Evolutionary conservation across 2,888 invertebrate species (phyloP).

Genomic region (Nomada hirtipes): DNA sequence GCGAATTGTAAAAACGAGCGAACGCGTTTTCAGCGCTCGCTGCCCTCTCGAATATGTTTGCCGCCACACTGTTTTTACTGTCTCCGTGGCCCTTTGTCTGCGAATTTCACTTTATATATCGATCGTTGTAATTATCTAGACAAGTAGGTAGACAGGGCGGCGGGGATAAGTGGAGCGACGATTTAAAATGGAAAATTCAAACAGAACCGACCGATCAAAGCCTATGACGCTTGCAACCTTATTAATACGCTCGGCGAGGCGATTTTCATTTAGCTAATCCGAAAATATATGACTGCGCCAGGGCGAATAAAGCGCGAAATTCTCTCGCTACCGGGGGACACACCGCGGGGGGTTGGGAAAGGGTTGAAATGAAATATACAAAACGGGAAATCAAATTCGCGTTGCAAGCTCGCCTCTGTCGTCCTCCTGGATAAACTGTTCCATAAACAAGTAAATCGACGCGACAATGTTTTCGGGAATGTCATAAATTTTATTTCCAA

Average conservation of each 20-base stretch:
- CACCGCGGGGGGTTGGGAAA: background rate
- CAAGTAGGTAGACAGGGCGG: background rate
- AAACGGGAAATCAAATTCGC: slow-evolving; percentile 42
- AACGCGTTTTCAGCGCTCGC: background rate
- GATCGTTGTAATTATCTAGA: slow-evolving; percentile 44
- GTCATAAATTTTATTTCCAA: slow-evolving; percentile 11
- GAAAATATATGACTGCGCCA: slow-evolving; percentile 13
- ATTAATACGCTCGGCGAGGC: slow-evolving; percentile 55
- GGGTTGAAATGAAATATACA: slow-evolving; percentile 25
- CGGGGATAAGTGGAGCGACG: background rate
- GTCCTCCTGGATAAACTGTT: slow-evolving; percentile 40
- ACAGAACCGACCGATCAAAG: slow-evolving; percentile 4
- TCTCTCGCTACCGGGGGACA: background rate
- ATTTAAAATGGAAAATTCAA: slow-evolving; percentile 54
- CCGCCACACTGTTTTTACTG: slow-evolving; percentile 8
- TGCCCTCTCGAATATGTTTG: slow-evolving; percentile 2
- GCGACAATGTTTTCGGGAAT: slow-evolving; percentile 14
- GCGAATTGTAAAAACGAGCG: background rate
- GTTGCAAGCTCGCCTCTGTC: slow-evolving; percentile 11
- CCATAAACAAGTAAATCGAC: slow-evolving; percentile 34
- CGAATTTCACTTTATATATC: slow-evolving; percentile 33
- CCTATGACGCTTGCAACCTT: slow-evolving; percentile 46
- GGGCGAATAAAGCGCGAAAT: slow-evolving; percentile 30
- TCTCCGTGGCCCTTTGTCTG: slow-evolving; percentile 24
- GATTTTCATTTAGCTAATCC: slow-evolving; percentile 57